Base-by-base conservation (phyloP, 1,140 invertebrate genomes). In the Charaxes varanes region DNA sequence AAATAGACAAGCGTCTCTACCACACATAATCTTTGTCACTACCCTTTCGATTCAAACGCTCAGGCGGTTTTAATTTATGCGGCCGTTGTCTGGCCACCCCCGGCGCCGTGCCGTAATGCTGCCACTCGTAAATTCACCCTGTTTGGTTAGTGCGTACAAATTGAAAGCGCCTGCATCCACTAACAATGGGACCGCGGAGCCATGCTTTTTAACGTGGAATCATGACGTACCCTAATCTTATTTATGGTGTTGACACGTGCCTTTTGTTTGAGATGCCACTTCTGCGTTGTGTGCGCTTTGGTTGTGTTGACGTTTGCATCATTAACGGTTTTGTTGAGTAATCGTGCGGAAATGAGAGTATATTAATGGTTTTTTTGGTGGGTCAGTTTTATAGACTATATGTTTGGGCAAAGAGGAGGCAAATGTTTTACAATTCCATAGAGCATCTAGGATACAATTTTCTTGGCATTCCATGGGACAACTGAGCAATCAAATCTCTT, bases 221-320 rank as follows among this genome's bases (percentile, higher is more conserved):
- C 50, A 42, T 51, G 49, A 53, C 49, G 51, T 47, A 50, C 51
- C 55, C 58, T 72, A 61, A 70, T 70, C 65, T 76, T 66, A 70
- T 76, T 76, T 76, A 72, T 65, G 65, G 43, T 47, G 40, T 41
- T 58, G 61, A 58, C 69, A 62, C 66, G 64, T 66, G 70, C 45
- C 59, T 46, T 38, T 60, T 62, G 54, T 63, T 55, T 42, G 40
- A 11, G 14, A 41, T 52, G 42, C 6, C 26, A 47, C 27, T 22
- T 19, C 24, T 28, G 16, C 14, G 19, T 22, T 13, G 30, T 23
- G 19, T 27, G 14, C 24, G 14, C 24, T 34, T 28, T 13, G 4
- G 10, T 12, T 11, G 34, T 22, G 15, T 48, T 27, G 32, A 40
- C 23, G 23, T 26, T 35, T 32, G 18, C n/a, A 18, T 48, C 18